Base-by-base conservation (phyloP, 2,797 vertebrate genomes). In the Crax fasciolata region DNA sequence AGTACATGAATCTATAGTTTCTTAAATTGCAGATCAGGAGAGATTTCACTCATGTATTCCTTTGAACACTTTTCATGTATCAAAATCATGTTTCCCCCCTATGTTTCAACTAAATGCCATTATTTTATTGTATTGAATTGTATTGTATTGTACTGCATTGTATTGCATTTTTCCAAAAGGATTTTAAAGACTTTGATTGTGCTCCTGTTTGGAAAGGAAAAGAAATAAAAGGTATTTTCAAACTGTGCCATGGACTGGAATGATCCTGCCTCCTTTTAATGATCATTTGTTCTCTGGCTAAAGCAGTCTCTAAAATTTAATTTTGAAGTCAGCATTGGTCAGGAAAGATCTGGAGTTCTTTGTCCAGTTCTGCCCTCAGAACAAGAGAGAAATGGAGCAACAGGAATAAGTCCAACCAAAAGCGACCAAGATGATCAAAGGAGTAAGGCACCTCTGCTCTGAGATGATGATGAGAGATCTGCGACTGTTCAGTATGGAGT, bases 81-180 rank as follows among this genome's bases (percentile, higher is more conserved):
- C 30, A 25, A 49, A 76, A 12, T 16, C 19, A 4, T 25, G 1
- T 5, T 4, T 6, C 3, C 46, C 13, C 2, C 4, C n/a, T 57
- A 30, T 57, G 55, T 57, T 57, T 32, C 55, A 12, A 48, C 72
- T 84, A 23, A 77, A 7, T 65, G 58, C 1, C 30, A 6, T 32
- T 5, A 9, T 3, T 58, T 41, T 21, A 30, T 32, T 48, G 18
- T 17, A 23, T 25, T 43, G 32, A 14, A 23, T 20, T 59, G 39
- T 9, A 35, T 43, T 43, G 28, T 20, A 23, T 25, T 72, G 52
- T 25, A 27, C 44, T 63, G 28, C 24, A 23, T 25, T 72, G 52
- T 25, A 27, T 49, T 63, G 13, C 1, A 20, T 57, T 57, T 24
- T 27, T 3, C 5, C 7, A 21, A 25, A 79, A 15, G 0, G 13